Evolutionary conservation across 2,113 vertebrate genomes (phyloP).

Genomic region (Micromys minutus): DNA sequence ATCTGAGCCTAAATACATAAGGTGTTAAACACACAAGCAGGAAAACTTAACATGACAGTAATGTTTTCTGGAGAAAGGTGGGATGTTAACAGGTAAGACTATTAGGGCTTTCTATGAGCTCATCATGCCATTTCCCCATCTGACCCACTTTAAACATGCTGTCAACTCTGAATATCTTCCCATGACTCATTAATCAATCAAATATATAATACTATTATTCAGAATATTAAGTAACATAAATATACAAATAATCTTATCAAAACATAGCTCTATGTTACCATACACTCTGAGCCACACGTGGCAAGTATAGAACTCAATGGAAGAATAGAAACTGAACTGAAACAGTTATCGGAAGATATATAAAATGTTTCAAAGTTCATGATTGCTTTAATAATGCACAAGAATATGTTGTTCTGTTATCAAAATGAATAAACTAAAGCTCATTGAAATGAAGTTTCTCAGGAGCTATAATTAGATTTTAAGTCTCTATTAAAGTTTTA

Average conservation of each 20-base stretch:
- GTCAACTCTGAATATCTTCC: neutral
- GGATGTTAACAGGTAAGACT: neutral
- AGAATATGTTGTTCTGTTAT: neutral
- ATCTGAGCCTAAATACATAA: neutral
- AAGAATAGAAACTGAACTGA: neutral
- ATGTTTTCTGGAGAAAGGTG: neutral
- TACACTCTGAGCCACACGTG: neutral
- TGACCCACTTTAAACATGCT: neutral
- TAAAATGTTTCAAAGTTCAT: neutral
- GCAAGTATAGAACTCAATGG: neutral
- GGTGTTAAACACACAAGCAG: neutral
- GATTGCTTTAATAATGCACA: neutral
- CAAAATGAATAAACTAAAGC: neutral
- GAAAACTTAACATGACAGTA: neutral
- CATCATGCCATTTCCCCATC: neutral
- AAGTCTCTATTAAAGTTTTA: neutral
- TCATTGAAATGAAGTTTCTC: neutral
- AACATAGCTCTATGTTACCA: neutral
- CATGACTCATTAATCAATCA: neutral
- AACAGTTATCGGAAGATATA: neutral
- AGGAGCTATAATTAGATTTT: neutral
- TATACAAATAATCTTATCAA: neutral
- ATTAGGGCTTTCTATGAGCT: neutral
- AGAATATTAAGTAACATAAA: neutral
- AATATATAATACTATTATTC: neutral